Base-by-base conservation (phyloP, 2,888 invertebrate genomes). In the Nephrotoma flavescens region DNA sequence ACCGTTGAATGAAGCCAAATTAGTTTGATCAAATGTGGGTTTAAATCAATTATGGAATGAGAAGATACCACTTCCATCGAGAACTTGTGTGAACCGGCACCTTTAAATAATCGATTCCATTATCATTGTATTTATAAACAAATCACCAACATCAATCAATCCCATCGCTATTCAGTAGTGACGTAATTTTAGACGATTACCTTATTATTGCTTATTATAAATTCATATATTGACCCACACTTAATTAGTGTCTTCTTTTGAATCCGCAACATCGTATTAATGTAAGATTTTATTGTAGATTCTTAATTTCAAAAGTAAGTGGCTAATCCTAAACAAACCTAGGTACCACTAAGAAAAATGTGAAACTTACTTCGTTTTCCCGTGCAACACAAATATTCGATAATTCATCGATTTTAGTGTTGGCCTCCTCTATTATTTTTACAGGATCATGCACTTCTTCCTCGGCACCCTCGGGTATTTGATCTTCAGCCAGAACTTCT, bases 401-500 rank as follows among this genome's bases (percentile, higher is more conserved):
- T 88, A 94, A 92, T 88, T 94, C 92, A 88, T 92, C 92, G 42
- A 92, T 91, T 88, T 92, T 90, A 86, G 89, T 88, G 87, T 91
- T 90, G 31, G 91, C 90, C 83, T 89, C 90, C 15, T 89, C 89
- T 42, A 91, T 88, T 11, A 88, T 88, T 15, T 88, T 88, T 41
- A 86, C 42, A 11, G 87, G 86, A 86, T 87, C 90, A 88, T 87
- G 90, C 89, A 88, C 91, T 89, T 92, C 92, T 90, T 93, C 93
- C 89, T 94, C 94, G 87, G 92, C 93, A 3, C 3, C 6, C n/a
- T 42, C 15, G 0, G 86, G 52, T 89, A 93, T 93, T 9, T 71
- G 71, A 71, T 71, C 71, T 89, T 97, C 97, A 88, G 96, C 95
- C 90, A 98, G 93, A 89, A 97, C 97, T 92, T 97, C 97, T 91